phyloP scores from a whole-genome alignment of 2,797 vertebrate species.

The Clarias platycephalus region DNA sequence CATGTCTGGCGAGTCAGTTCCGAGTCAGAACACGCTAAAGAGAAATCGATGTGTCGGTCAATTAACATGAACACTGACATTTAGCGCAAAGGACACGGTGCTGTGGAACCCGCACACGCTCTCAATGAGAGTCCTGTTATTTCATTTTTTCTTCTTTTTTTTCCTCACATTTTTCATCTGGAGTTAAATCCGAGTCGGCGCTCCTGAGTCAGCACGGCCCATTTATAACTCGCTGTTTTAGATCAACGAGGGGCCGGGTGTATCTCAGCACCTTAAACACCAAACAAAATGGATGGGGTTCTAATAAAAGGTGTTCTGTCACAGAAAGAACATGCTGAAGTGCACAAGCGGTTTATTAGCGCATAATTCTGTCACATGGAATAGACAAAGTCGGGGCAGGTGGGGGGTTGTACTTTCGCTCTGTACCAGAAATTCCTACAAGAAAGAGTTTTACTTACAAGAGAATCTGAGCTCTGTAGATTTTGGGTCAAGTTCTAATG shows the following conservation, averaged over 20 bases:
- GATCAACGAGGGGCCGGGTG: slow-evolving; percentile 32
- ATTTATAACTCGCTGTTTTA: slow-evolving; percentile 52
- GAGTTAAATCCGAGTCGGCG: slow-evolving; percentile 42
- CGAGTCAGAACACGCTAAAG: slow-evolving; percentile 39
- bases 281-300: slow-evolving; percentile 42
- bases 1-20: neutral
- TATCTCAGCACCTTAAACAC: slow-evolving; percentile 45
- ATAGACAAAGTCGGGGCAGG: neutral
- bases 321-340: slow-evolving; percentile 31
- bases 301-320: slow-evolving; percentile 45
- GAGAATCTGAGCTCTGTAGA: neutral
- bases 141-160: neutral
- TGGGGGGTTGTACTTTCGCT: neutral
- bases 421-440: neutral
- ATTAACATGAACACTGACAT: slow-evolving; percentile 56
- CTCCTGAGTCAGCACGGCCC: slow-evolving; percentile 53
- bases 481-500: neutral
- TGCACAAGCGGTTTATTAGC: neutral
- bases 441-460: neutral
- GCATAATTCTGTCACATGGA: neutral
- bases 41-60: slow-evolving; percentile 55
- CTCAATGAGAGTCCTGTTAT: neutral
- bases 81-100: slow-evolving; percentile 37
- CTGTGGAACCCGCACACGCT: slow-evolving; percentile 10
- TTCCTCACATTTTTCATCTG: slow-evolving; percentile 38